Base-by-base conservation (phyloP, 2,888 invertebrate genomes). In the Laothoe populi region DNA sequence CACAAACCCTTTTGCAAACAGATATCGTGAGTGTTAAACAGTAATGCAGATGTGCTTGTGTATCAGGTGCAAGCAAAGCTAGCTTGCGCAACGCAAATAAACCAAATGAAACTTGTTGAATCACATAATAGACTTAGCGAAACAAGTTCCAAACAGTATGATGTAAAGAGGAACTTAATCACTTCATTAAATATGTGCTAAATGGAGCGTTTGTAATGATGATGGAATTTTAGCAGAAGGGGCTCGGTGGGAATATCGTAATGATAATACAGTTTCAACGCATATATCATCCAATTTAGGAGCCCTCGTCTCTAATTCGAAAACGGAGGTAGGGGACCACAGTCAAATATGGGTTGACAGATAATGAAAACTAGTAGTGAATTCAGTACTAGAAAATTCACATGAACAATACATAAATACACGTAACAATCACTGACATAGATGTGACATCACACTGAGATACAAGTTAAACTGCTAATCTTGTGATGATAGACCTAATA, bases 11-110 rank as follows among this genome's bases (percentile, higher is more conserved):
- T 48, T 38, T 49, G 26, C 35, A 24, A 49, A 49, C 5, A 24
- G 26, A 60, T 42, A 49, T 60, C 31, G 13, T 7, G 16, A 60
- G 53, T 49, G 60, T 60, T 49, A 60, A 49, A 60, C 42, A 60
- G 40, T 40, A 49, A 60, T 60, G 13, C 49, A 23, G 21, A 58
- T 42, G 42, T n/a, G 8, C 40, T 40, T 38, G 57, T 35, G 19
- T 42, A 58, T 58, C n/a, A 38, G 57, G 24, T 58, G 42, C 38
- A 42, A 58, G 19, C 16, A 35, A 31, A 31, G 53, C 53, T 1
- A 35, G 19, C 53, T 53, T 53, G 53, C 31, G 53, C 35, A 53
- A 53, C 11, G 31, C 35, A 53, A 53, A 35, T 35, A 53, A 53
- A 53, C 31, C 31, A 19, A 53, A 19, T 53, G 35, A 11, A 53